Evolutionary conservation across 1,140 invertebrate species (phyloP).

Genomic region (Ostrea edulis): DNA sequence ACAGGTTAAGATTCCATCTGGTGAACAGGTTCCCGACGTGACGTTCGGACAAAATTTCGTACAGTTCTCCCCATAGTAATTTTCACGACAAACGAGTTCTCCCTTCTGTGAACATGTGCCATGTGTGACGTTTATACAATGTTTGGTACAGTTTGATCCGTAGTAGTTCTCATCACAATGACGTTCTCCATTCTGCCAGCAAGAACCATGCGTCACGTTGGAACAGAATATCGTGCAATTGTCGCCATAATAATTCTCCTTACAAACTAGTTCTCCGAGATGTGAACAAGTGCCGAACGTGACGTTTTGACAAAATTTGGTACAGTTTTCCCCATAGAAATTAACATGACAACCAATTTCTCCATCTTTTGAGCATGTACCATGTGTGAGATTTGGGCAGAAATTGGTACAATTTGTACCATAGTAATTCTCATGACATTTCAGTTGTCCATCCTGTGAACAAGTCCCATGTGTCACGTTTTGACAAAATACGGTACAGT

Average conservation of each 20-base stretch:
- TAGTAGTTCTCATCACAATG: background rate
- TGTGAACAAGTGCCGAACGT: background rate
- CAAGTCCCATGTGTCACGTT: background rate
- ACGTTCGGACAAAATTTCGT: background rate
- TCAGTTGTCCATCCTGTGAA: background rate
- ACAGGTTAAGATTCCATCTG: background rate
- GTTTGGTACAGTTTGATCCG: background rate
- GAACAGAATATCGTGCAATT: background rate
- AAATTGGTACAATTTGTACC: background rate
- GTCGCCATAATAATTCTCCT: background rate
- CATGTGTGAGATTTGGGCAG: background rate
- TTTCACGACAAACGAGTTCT: background rate
- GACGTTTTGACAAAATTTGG: background rate
- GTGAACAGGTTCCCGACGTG: background rate
- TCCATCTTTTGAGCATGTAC: background rate
- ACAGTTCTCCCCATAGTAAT: background rate
- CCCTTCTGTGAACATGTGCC: background rate
- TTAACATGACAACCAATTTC: background rate
- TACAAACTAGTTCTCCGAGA: background rate
- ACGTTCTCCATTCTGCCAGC: background rate
- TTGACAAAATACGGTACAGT: background rate
- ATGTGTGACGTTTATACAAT: background rate
- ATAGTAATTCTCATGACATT: background rate
- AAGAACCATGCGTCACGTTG: background rate
- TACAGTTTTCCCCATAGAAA: background rate